Percentiles rank a stretch among this genome's conserved stretches.
These are phyloP conservation scores for Eueremaeus valkanovi DNA, from an alignment of 2,888 invertebrate genomes.

Conservation along the genomic window DNA sequence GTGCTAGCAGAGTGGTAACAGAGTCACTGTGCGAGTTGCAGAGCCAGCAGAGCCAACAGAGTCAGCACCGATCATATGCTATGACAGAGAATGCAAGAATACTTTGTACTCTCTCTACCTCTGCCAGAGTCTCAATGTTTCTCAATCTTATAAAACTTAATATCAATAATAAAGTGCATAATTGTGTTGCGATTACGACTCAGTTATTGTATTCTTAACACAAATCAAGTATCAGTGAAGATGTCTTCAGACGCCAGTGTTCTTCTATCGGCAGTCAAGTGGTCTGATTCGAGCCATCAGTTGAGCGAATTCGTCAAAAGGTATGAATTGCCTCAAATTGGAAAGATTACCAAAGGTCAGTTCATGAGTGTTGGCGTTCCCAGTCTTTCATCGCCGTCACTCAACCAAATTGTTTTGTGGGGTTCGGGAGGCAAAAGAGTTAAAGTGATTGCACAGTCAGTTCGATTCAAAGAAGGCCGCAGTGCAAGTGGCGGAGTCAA, in stretches of 20 bases:
- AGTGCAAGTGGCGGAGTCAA: slow-evolving; percentile 60
- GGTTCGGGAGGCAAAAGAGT: slow-evolving; percentile 78
- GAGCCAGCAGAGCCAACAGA: too few species aligned
- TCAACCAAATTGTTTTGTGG: slow-evolving; percentile 79
- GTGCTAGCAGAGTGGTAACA: too few species aligned
- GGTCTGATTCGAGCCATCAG: slow-evolving; percentile 50
- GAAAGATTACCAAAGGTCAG: slow-evolving; percentile 88
- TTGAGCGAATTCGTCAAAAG: slow-evolving; percentile 52
- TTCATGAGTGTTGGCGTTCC: slow-evolving; percentile 87
- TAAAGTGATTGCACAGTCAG: slow-evolving; percentile 65
- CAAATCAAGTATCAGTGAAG: background rate
- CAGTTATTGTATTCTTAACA: background rate
- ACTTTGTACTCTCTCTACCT: background rate
- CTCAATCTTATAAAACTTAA: background rate
- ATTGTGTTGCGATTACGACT: background rate
- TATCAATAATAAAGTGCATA: background rate
- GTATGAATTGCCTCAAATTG: slow-evolving; percentile 67
- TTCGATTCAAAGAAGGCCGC: slow-evolving; percentile 72
- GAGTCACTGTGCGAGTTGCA: too few species aligned
- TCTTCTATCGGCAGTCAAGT: slow-evolving; percentile 48
- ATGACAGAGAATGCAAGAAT: background rate
- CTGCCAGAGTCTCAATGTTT: background rate
- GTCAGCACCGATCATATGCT: too few species aligned
- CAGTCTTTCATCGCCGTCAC: slow-evolving; percentile 75
- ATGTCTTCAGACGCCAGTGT: slow-evolving; percentile 40